phyloP scores from a whole-genome alignment of 2,113 vertebrate genomes.

The Odontophorus gujanensis region DNA sequence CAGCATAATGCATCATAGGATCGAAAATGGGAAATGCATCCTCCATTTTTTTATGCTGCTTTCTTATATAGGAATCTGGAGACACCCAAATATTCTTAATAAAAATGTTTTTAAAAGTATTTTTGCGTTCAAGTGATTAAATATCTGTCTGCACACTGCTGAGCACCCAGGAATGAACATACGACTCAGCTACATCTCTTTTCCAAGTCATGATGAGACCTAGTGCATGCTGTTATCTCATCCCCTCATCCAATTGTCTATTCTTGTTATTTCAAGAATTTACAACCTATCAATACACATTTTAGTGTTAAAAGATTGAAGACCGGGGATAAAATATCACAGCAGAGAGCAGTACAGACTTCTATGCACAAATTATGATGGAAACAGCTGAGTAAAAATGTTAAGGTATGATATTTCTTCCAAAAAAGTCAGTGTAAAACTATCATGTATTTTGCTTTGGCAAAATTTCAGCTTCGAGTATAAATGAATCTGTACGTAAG shows the following conservation, averaged over 20 bases:
- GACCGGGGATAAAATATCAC: neutral
- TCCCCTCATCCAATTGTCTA: neutral
- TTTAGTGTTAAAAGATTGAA: neutral
- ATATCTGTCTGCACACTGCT: rapidly evolving
- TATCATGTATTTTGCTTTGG: neutral
- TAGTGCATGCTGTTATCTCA: neutral
- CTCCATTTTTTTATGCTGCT: neutral
- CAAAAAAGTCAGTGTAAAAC: neutral
- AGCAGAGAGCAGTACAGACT: neutral
- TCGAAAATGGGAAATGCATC: rapidly evolving
- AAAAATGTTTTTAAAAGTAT: neutral
- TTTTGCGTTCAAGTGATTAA: neutral
- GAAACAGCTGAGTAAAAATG: rapidly evolving
- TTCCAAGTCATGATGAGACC: neutral
- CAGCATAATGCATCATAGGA: neutral
- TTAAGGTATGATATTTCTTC: neutral
- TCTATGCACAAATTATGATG: neutral
- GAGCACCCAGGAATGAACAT: neutral
- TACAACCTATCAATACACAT: neutral
- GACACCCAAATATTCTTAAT: neutral
- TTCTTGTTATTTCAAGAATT: conserved; percentile 22
- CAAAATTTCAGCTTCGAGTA: neutral
- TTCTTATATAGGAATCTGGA: rapidly evolving
- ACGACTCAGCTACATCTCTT: neutral
- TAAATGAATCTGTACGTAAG: neutral